Evolutionary conservation across 2,888 invertebrate genomes (phyloP).

Genomic region (Mycogona germanica): DNA sequence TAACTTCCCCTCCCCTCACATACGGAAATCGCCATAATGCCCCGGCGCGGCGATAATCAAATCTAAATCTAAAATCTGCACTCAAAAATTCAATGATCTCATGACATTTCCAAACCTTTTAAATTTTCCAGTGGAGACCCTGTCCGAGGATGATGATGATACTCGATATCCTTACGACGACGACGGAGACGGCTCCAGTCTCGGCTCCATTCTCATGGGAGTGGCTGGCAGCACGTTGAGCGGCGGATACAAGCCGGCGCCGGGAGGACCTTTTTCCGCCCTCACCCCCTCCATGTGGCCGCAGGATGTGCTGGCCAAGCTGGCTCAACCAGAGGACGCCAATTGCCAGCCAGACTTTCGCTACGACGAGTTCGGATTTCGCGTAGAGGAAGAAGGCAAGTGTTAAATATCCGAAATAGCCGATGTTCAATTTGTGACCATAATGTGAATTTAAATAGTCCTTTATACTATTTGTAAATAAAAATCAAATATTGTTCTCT

Average conservation of each 20-base stretch:
- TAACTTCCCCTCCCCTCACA: no score
- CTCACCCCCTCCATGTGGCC: conserved; percentile 95
- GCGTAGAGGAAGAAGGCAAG: conserved; percentile 73
- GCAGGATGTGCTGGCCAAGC: conserved; percentile 74
- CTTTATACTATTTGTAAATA: no score
- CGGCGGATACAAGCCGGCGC: conserved; percentile 28
- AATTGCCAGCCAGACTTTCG: conserved; percentile 56
- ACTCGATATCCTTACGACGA: conserved; percentile 44
- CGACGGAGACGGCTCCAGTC: conserved; percentile 50
- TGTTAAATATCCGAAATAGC: no score
- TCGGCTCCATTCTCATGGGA: conserved; percentile 7
- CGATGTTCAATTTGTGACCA: no score
- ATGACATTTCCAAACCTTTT: background rate
- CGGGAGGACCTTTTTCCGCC: conserved; percentile 81
- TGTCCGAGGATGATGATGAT: conserved; percentile 59
- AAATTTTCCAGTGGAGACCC: conserved; percentile 31
- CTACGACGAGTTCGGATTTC: conserved; percentile 93
- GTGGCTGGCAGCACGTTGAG: conserved; percentile 16
- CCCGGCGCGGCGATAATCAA: no score
- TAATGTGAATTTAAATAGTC: no score
- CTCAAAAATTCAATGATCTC: no score
- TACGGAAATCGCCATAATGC: no score
- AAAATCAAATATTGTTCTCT: background rate
- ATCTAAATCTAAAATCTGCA: no score
- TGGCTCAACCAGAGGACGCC: conserved; percentile 55